Evolutionary conservation across 1,140 invertebrate genomes (phyloP), one percentile per base, ranked within the genome.

Genomic region (Scaptodrosophila lebanonensis): DNA sequence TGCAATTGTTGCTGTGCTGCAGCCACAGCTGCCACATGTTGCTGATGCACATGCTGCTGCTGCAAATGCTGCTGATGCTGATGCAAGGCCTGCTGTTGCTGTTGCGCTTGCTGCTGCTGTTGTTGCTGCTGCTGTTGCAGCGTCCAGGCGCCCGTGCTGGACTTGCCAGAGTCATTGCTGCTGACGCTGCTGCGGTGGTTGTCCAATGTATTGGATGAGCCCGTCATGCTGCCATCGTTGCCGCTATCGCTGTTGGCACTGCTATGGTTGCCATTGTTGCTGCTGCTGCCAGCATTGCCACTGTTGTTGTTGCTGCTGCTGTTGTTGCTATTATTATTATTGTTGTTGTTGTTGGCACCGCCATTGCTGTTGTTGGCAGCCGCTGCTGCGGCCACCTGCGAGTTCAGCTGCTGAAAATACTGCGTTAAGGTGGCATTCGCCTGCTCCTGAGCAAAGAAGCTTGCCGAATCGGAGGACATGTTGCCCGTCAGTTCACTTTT

Each of bases 361-460:
- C 6, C 36, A 20, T 9, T 40, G 50, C 35, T 51, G 29, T 7
- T 43, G 44, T 9, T 60, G 3, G 36, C 64, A n/a, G 63, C 68
- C 7, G 56, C 64, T 3, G 56, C 73, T 7, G 73, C 75, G 7
- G 79, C 61, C 15, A 72, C 66, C 20, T 67, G 62, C 3, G 84
- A 77, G 44, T 83, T 86, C 16, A 86, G 57, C 8, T 86, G 84
- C 44, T 84, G 84, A 45, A 86, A 86, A 43, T 86, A 86, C 52
- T 86, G 79, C 57, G 77, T 68, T 16, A 86, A 27, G 7, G 84
- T 82, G 22, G 67, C 58, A 57, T 77, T 86, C 9, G 82, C 62
- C 16, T 86, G 84, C 48, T 86, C 84, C 62, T 79, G 73, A 18
- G 66, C 66, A 25, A 86, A 86, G 66, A 84, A 86, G 25, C 72